Evolutionary conservation across 2,113 vertebrate genomes (phyloP).

Genomic region (Naja naja): DNA sequence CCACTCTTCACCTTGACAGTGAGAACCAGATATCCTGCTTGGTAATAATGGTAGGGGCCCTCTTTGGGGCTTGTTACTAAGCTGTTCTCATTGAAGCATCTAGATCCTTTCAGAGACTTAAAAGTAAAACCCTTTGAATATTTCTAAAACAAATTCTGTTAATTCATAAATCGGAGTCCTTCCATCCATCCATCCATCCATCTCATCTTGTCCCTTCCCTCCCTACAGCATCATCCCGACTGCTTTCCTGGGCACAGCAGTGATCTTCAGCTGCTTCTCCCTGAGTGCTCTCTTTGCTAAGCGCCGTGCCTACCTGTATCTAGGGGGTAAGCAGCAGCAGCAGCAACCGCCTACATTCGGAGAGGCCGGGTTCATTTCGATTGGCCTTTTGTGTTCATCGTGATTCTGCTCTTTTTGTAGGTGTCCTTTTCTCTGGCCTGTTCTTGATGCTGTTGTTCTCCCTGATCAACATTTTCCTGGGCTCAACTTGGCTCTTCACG

Average conservation of each 20-base stretch:
- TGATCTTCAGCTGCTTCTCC: conserved; percentile 90
- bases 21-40: not conserved
- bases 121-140: not conserved
- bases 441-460: conserved; percentile 84
- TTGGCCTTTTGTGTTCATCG: not conserved
- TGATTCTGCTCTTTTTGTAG: conserved; percentile 53
- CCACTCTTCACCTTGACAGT: not conserved
- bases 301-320: conserved; percentile 91
- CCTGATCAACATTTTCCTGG: conserved; percentile 83
- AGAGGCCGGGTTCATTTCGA: rapidly evolving
- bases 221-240: conserved; percentile 86
- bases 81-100: not conserved
- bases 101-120: not conserved
- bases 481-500: conserved; percentile 86
- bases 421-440: conserved; percentile 86
- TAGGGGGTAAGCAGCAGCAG: conserved; percentile 78
- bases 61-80: not conserved
- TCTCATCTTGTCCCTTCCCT: not conserved
- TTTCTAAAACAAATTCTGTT: not conserved
- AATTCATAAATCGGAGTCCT: not conserved
- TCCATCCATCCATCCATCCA: not conserved
- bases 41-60: not conserved
- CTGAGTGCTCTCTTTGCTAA: conserved; percentile 90
- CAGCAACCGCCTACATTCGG: not conserved
- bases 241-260: conserved; percentile 88